These are phyloP conservation scores for Channa striata DNA, from an alignment of 2,797 vertebrate species.

Conservation along the genomic window DNA sequence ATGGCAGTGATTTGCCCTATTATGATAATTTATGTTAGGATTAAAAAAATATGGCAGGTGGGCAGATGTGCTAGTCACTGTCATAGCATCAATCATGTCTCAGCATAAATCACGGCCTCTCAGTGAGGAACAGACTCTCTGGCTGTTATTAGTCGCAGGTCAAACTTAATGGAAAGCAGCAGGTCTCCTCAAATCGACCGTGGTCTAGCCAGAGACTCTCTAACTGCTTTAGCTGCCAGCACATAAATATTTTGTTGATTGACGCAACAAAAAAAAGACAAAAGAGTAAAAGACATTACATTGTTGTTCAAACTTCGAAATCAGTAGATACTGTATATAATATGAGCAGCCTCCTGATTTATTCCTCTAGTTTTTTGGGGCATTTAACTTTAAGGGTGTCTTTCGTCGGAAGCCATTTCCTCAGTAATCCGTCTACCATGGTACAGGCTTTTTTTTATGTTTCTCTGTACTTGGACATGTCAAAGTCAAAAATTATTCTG, in stretches of 20 bases:
- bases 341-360: constrained; percentile 8
- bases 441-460: not conserved
- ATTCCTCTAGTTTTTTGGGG: not conserved
- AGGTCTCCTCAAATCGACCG: constrained; percentile 57
- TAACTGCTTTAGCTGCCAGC: constrained; percentile 39
- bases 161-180: constrained; percentile 79
- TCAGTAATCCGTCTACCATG: constrained; percentile 3
- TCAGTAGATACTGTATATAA: constrained; percentile 2
- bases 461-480: not conserved
- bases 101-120: constrained; percentile 68
- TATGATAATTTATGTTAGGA: constrained; percentile 36
- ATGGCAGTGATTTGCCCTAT: constrained; percentile 17
- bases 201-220: constrained; percentile 49
- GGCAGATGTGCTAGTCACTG: constrained; percentile 40
- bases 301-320: constrained; percentile 16
- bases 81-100: constrained; percentile 64
- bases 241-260: constrained; percentile 55
- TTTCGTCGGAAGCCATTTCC: constrained; percentile 10
- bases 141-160: constrained; percentile 64
- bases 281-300: not conserved
- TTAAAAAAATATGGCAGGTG: constrained; percentile 45
- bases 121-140: constrained; percentile 44
- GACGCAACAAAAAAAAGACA: constrained; percentile 38
- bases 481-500: not conserved
- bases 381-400: constrained; percentile 22